Conservation (phyloP, 2,888 invertebrate species). For the Drosophila merina region DNA sequence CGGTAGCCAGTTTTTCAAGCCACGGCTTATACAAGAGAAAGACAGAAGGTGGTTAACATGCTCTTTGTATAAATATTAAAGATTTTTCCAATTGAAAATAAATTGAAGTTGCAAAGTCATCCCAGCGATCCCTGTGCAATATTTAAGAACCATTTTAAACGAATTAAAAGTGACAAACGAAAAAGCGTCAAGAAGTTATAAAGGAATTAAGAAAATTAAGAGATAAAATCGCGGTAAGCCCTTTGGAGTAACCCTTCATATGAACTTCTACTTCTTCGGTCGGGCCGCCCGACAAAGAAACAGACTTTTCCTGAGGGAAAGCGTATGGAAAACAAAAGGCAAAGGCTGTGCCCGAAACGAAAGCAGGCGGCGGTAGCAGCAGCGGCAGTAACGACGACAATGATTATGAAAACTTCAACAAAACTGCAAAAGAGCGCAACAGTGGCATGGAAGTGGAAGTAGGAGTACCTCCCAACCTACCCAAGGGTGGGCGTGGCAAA, state of each 20-base stretch:
- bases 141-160: not conserved
- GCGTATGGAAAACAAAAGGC: constrained; percentile 46
- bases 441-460: constrained; percentile 39
- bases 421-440: constrained; percentile 74
- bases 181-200: not conserved
- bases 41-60: constrained; percentile 7
- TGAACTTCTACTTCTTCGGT: constrained; percentile 2
- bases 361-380: constrained; percentile 42
- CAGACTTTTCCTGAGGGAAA: constrained; percentile 16
- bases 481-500: constrained; percentile 29
- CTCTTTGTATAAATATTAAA: not conserved
- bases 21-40: constrained; percentile 42
- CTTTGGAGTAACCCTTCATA: constrained; percentile 3
- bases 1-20: constrained; percentile 25
- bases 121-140: not conserved
- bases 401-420: constrained; percentile 75
- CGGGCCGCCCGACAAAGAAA: constrained; percentile 1
- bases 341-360: constrained; percentile 52
- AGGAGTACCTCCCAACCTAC: constrained; percentile 5
- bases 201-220: constrained; percentile 12
- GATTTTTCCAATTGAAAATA: not conserved
- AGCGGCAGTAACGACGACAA: constrained; percentile 45
- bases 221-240: constrained; percentile 8
- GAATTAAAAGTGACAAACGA: not conserved
- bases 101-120: no score